Evolutionary conservation across 92 coral and sea anemone genomes (phyloP), one percentile per base, ranked within the genome.

Genomic region (Parazoanthus darwini): DNA sequence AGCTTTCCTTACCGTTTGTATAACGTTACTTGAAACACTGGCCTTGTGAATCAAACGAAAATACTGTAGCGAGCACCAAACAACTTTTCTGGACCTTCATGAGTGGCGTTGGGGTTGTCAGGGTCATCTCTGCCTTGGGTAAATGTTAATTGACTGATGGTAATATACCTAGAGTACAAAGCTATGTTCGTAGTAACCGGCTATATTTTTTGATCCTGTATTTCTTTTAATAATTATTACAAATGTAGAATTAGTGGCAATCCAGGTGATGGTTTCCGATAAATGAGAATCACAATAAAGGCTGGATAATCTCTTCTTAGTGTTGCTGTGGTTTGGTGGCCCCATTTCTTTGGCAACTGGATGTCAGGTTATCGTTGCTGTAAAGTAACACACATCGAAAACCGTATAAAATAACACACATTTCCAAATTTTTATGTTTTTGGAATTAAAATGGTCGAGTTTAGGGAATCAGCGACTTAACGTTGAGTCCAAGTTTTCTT

Each of bases 241-340:
- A 39, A 39, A 9, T 77, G 16, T 36, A 35, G 54, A 77, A 23
- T 43, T 18, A 77, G 44, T 38, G 58, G 48, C 10, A 43, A 44
- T 38, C 25, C 80, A 77, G 18, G 33, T 77, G 29, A 23, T 42
- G 56, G 33, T 48, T n/a, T 25, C 22, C 11, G 82, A 6, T n/a
- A 3, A 50, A 9, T 14, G 37, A 78, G 56, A 36, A n/a, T n/a
- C 22, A 13, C n/a, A 79, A 79, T 79, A 77, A 77, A 77, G 58
- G 81, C n/a, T 79, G 22, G 23, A 73, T 4, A 26, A 73, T 11
- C 26, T 20, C 70, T 63, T 22, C 51, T 11, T 13, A 42, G 29
- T 46, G 37, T 79, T 79, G 35, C 22, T 44, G 82, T 79, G 82
- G 7, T 51, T 48, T 48, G 82, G 26, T 79, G 82, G 66, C n/a